Base-by-base conservation (phyloP, 2,888 invertebrate genomes). In the Punctoribates punctum region DNA sequence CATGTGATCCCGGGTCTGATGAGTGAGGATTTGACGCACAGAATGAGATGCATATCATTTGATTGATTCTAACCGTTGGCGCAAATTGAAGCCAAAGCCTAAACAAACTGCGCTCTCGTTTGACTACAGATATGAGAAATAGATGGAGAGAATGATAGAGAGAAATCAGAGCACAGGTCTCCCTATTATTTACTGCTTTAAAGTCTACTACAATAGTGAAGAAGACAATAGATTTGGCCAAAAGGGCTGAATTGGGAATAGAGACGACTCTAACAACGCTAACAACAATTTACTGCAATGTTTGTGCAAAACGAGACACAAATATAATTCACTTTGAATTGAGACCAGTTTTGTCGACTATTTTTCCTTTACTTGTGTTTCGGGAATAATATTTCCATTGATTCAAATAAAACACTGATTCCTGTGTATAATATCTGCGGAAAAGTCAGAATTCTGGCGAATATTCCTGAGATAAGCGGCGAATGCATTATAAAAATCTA, bases 251-350 rank as follows among this genome's bases (percentile, higher is more conserved):
- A 34, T 34, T 38, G 65, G 65, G 65, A 65, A 65, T 65, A 17
- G 65, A 62, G 65, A 38, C 65, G 34, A 65, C 11, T 57, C n/a
- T n/a, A n/a, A n/a, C n/a, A n/a, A n/a, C n/a, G n/a, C 38, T 27
- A 27, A 62, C 62, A 65, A 65, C 34, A 65, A 65, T 65, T 34
- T 17, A 65, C n/a, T 38, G 65, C 65, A 34, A 29, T 27, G 23
- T n/a, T 34, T 20, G n/a, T 34, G 17, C 17, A 65, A 65, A 65
- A 65, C 5, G 62, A 62, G 4, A 65, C 34, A 57, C 23, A 57
- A 57, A 57, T 57, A 65, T 65, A 65, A 65, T 65, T 65, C 11
- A 34, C 34, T 65, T 65, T 65, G 65, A 65, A 34, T 65, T 65
- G 62, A 54, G 54, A 54, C 20, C 20, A 54, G 13, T 27, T 54